These are phyloP conservation scores for Gallinago nigripennis DNA, from an alignment of 2,797 vertebrate species.

Conservation along the genomic window DNA sequence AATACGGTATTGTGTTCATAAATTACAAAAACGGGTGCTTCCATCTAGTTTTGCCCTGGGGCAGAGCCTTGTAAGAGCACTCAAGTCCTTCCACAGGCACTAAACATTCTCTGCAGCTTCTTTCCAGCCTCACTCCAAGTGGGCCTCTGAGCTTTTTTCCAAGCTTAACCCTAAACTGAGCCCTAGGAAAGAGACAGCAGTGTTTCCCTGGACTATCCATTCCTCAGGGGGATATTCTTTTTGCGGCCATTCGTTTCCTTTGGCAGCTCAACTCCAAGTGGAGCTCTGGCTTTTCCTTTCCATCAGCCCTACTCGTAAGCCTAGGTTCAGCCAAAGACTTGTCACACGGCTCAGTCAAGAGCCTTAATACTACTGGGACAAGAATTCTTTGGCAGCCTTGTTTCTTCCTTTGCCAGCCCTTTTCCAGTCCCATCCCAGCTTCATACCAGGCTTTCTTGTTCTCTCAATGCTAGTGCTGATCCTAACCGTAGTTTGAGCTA, in stretches of 20 bases:
- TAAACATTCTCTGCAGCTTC: not conserved
- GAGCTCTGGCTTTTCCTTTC: not conserved
- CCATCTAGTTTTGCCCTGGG: not conserved
- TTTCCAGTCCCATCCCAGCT: not conserved
- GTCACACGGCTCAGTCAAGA: not conserved
- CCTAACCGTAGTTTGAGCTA: not conserved
- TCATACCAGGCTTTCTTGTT: not conserved
- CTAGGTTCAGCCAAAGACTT: not conserved
- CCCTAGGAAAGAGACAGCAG: not conserved
- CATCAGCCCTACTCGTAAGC: not conserved
- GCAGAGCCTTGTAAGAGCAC: not conserved
- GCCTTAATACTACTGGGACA: not conserved
- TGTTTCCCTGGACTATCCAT: accelerated
- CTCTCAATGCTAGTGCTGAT: not conserved
- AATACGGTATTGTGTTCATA: accelerated
- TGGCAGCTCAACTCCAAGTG: not conserved
- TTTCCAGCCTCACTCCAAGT: not conserved
- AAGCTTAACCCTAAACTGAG: not conserved
- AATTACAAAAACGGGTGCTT: not conserved
- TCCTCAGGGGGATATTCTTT: not conserved
- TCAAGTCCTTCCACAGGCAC: not conserved
- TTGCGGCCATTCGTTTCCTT: not conserved
- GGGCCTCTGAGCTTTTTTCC: not conserved
- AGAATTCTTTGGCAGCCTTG: not conserved
- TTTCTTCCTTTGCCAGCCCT: not conserved